Evolutionary conservation across 2,888 invertebrate species (phyloP), one percentile per base, ranked within the genome.

Genomic region (Syrphus vitripennis): DNA sequence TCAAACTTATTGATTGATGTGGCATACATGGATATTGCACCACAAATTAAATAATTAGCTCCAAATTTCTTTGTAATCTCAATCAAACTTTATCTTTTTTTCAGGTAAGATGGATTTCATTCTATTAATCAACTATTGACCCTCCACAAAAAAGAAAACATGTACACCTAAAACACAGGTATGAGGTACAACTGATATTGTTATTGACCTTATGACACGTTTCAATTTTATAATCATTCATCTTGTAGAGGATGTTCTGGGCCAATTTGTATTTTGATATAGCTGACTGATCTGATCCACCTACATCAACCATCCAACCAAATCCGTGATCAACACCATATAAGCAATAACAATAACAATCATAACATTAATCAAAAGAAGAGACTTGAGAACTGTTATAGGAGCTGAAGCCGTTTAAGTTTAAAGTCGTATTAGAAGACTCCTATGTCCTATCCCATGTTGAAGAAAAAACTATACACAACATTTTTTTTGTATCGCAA

Each of bases 121-220:
- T 50, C 24, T 6, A 50, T 50, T 50, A 50, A 50, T 50, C 50
- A 26, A 26, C 3, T 4, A 48, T 7, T 26, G 14, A 50, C 14
- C 24, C 24, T 14, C 1, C 6, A 14, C 34, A 50, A 19, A 24
- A 50, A 50, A 9, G 6, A 0, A 24, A 5, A 50, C 12, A 24
- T 14, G 2, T 9, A 34, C 4, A 9, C 31, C 31, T 31, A 31
- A 31, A 9, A 12, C 1, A 21, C 21, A 48, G 48, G 21, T 48
- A 12, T 12, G 14, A 26, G 14, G n/a, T n/a, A 50, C 50, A 50
- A 26, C 50, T 50, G 29, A 61, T 24, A 50, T 50, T 50, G 24
- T 50, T 50, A 71, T 55, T 71, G 71, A 63, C 57, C 70, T 70
- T 70, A 63, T 76, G 70, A 71, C 71, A 65, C 63, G 48, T 63